Evolutionary conservation across 2,888 invertebrate species (phyloP).

Genomic region (Clitarchus hookeri): DNA sequence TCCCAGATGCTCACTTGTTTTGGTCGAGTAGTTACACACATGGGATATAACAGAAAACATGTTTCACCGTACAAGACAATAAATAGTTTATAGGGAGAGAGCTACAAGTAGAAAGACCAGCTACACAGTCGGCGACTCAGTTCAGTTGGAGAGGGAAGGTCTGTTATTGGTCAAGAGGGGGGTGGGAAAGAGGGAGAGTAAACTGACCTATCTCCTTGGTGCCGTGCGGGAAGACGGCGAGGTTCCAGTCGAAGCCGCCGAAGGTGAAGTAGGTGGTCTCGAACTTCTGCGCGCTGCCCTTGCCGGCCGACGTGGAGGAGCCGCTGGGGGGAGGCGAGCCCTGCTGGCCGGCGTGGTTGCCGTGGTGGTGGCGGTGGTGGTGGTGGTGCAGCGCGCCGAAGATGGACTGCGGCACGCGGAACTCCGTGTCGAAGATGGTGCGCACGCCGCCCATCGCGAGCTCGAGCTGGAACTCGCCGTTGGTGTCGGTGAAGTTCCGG

Average conservation of each 20-base stretch:
- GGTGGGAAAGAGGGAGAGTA: neutral
- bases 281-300: constrained; percentile 52
- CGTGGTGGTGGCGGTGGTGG: constrained; percentile 46
- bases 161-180: no score
- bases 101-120: no score
- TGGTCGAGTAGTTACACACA: no score
- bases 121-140: no score
- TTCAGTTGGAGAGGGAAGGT: no score
- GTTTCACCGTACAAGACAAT: no score
- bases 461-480: constrained; percentile 80
- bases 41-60: no score
- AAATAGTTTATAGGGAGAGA: no score
- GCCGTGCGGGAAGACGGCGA: constrained; percentile 65
- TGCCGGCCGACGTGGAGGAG: constrained; percentile 19
- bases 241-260: constrained; percentile 82
- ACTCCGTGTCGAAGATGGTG: constrained; percentile 74
- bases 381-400: constrained; percentile 46
- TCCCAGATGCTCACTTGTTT: no score
- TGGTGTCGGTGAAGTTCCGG: constrained; percentile 75
- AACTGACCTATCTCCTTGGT: constrained; percentile 56
- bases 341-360: constrained; percentile 3
- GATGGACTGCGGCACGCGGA: constrained; percentile 62
- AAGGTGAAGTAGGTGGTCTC: constrained; percentile 76
- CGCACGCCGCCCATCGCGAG: constrained; percentile 75
- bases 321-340: constrained; percentile 38